Conservation (phyloP, 1,140 invertebrate species). For the Drosophila santomea region DNA sequence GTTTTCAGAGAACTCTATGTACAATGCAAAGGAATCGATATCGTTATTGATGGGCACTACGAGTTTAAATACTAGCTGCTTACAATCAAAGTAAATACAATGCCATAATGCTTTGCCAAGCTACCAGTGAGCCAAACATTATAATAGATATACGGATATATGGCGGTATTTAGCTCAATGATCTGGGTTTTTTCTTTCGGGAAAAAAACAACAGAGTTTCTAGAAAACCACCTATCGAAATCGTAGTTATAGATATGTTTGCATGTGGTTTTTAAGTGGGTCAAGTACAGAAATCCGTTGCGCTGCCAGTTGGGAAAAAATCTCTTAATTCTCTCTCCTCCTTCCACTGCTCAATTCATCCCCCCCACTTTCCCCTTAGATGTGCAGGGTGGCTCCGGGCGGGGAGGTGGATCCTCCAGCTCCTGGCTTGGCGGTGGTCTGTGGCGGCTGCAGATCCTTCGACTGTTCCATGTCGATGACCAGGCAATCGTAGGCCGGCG, state of each 20-base stretch:
- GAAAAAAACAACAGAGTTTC: not conserved
- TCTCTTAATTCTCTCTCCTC: constrained; percentile 55
- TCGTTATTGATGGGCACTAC: constrained; percentile 22
- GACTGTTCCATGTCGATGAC: constrained; percentile 73
- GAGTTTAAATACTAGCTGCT: constrained; percentile 64
- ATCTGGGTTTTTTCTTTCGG: not conserved
- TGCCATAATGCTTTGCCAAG: constrained; percentile 51
- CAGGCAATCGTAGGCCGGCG: constrained; percentile 78
- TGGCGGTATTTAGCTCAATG: not conserved
- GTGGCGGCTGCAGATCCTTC: constrained; percentile 58
- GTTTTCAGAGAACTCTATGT: constrained; percentile 42
- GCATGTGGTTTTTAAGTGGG: constrained; percentile 2
- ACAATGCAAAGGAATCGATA: constrained; percentile 36
- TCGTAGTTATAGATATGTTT: constrained; percentile 6
- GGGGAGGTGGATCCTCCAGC: constrained; percentile 21
- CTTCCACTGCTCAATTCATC: not conserved
- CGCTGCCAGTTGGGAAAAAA: constrained; percentile 47
- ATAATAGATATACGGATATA: constrained; percentile 16
- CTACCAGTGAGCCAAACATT: constrained; percentile 15
- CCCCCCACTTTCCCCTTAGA: constrained; percentile 17
- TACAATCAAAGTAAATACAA: constrained; percentile 74
- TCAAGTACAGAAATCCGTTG: constrained; percentile 43
- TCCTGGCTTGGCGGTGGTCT: constrained; percentile 50
- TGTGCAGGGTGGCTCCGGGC: constrained; percentile 55
- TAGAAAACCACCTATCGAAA: constrained; percentile 1